These are phyloP conservation scores for Calidris pugnax DNA, from an alignment of 2,113 vertebrate species.

Conservation along the genomic window DNA sequence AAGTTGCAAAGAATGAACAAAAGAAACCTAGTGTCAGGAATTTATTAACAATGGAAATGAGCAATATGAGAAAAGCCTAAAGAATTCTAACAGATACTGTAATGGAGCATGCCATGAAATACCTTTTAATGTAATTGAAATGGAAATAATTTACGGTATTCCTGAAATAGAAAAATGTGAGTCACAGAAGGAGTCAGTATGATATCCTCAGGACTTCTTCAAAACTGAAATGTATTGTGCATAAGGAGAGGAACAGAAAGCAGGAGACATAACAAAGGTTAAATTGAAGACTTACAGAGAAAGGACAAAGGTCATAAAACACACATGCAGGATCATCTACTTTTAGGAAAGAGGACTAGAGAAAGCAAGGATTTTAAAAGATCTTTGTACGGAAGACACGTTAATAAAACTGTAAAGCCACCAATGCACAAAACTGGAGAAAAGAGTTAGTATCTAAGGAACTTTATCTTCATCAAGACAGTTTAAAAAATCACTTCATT, in stretches of 20 bases:
- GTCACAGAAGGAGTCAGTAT: neutral
- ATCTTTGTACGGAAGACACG: neutral
- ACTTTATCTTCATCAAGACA: neutral
- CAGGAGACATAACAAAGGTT: neutral
- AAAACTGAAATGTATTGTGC: neutral
- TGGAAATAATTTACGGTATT: neutral
- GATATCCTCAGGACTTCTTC: neutral
- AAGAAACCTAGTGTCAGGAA: neutral
- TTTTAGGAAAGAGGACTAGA: neutral
- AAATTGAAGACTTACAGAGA: neutral
- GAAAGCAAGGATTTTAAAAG: neutral
- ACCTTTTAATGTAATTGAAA: neutral
- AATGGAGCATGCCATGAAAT: neutral
- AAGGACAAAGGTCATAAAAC: neutral
- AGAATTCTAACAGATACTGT: neutral
- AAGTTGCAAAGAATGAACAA: neutral
- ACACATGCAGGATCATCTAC: neutral
- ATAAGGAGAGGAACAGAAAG: neutral
- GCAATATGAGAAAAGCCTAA: neutral
- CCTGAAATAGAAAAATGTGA: neutral
- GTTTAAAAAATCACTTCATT: neutral
- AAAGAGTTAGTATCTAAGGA: neutral
- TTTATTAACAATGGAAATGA: neutral
- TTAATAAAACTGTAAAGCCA: neutral
- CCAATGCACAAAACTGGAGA: neutral